Conservation (phyloP, 2,797 vertebrate species). For the Rousettus madagascariensis region DNA sequence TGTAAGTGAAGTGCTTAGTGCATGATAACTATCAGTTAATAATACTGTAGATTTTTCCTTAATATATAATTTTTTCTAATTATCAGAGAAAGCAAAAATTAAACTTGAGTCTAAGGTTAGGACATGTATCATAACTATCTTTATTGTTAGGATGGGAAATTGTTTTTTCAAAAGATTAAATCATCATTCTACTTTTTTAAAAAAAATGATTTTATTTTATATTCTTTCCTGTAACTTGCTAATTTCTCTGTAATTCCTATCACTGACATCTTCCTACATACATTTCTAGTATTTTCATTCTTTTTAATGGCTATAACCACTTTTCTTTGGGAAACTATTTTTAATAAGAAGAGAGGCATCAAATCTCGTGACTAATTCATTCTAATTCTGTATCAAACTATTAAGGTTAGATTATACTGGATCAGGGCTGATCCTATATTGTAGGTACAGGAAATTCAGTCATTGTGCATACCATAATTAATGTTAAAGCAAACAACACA, state of each 20-base stretch:
- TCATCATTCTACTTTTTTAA: neutral
- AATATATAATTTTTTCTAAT: neutral
- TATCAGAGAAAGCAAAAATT: constrained; percentile 36
- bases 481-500: neutral
- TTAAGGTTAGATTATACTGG: neutral
- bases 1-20: neutral
- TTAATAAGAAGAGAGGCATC: neutral
- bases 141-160: neutral
- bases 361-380: neutral
- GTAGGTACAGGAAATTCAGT: neutral
- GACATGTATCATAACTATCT: neutral
- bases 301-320: neutral
- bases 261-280: neutral
- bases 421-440: neutral
- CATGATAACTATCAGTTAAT: neutral
- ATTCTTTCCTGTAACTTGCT: neutral
- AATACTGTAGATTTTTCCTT: neutral
- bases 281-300: neutral
- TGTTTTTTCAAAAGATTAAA: constrained; percentile 51
- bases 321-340: neutral
- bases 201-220: constrained; percentile 18
- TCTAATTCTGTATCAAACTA: constrained; percentile 7
- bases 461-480: neutral
- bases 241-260: neutral
- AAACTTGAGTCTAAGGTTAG: constrained; percentile 13